These are phyloP conservation scores for Cryptomyrus ogoouensis DNA, from an alignment of 2,113 vertebrate species.

Conservation along the genomic window DNA sequence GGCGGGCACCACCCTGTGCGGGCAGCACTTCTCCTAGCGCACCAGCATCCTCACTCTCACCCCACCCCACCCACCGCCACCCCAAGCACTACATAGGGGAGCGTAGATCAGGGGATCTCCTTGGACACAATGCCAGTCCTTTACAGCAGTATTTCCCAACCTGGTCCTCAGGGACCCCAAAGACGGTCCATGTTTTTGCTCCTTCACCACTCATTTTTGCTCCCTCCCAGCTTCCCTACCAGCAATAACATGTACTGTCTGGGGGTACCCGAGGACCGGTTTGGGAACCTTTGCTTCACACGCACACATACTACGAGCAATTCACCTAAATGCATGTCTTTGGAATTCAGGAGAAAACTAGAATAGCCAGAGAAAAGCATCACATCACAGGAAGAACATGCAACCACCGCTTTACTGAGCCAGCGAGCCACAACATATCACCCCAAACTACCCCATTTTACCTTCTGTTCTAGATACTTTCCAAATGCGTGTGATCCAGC, in stretches of 20 bases:
- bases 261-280: background rate
- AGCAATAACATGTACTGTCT: background rate
- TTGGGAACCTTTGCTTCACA: background rate
- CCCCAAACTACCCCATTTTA: background rate
- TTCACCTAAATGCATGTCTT: background rate
- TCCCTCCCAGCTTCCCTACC: background rate
- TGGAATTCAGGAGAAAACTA: background rate
- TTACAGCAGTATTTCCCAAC: background rate
- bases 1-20: constrained; percentile 46
- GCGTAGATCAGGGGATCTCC: background rate
- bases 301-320: background rate
- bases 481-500: background rate
- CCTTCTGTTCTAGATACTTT: background rate
- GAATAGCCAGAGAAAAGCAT: background rate
- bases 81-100: background rate
- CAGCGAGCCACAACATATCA: background rate
- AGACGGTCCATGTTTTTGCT: background rate
- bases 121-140: background rate
- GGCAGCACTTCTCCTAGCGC: constrained; percentile 48
- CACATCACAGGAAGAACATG: background rate
- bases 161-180: background rate
- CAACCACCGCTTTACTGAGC: background rate
- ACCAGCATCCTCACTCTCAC: background rate
- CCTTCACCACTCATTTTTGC: background rate
- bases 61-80: background rate